These are phyloP conservation scores for Cinclus cinclus DNA, from an alignment of 2,113 vertebrate species.

Conservation along the genomic window DNA sequence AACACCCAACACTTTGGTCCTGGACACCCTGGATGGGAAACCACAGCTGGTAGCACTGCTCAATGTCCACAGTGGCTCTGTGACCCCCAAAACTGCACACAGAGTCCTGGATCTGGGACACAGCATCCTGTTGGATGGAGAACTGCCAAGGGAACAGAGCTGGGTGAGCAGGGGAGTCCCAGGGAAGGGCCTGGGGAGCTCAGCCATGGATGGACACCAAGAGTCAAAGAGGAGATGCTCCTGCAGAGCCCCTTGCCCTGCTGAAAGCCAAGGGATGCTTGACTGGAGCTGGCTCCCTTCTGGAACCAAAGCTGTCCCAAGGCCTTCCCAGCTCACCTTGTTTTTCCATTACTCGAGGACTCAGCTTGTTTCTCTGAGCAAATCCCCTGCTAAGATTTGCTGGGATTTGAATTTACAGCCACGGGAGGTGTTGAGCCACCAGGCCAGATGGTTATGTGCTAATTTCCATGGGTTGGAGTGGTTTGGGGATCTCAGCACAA, in stretches of 20 bases:
- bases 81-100: background rate
- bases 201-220: background rate
- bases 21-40: background rate
- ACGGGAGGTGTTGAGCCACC: conserved; percentile 35
- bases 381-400: conserved; percentile 27
- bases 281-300: background rate
- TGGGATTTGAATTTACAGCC: conserved; percentile 55
- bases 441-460: conserved; percentile 58
- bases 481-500: conserved; percentile 12
- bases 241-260: background rate
- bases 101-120: background rate
- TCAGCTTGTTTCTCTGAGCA: background rate
- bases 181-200: background rate
- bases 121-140: background rate
- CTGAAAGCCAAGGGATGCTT: background rate
- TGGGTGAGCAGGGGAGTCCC: background rate
- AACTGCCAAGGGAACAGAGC: rapidly evolving
- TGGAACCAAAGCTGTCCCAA: background rate
- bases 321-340: conserved; percentile 14
- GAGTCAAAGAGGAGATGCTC: background rate
- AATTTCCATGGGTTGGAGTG: conserved; percentile 3
- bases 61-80: rapidly evolving
- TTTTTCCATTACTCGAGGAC: background rate
- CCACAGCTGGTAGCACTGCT: background rate
- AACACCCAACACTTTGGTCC: background rate